phyloP scores from a whole-genome alignment of 2,888 invertebrate species.

The Campoplex nolae region DNA sequence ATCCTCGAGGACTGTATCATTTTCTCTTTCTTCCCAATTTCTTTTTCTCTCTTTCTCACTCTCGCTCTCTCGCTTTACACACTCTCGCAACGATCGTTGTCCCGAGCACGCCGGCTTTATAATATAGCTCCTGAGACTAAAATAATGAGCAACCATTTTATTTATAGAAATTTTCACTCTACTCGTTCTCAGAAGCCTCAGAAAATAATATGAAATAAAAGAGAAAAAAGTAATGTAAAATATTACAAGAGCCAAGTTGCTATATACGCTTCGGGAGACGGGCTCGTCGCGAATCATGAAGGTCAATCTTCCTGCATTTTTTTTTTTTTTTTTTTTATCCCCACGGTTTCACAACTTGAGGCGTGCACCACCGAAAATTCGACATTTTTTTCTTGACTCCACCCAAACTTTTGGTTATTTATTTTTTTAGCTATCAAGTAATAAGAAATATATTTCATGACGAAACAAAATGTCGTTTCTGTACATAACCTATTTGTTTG shows the following conservation, averaged over 20 bases:
- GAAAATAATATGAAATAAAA: conserved; percentile 31
- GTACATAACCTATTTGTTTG: conserved; percentile 5
- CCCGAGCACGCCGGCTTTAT: conserved; percentile 49
- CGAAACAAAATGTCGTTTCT: neutral
- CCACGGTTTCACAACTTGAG: conserved; percentile 23
- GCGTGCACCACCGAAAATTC: conserved; percentile 38
- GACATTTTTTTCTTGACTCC: conserved; percentile 16
- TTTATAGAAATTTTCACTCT: conserved; percentile 79
- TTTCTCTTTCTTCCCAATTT: conserved; percentile 28
- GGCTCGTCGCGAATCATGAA: conserved; percentile 48
- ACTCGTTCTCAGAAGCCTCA: conserved; percentile 62
- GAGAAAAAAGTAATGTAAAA: conserved; percentile 54
- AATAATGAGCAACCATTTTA: conserved; percentile 80
- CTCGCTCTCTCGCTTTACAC: conserved; percentile 32
- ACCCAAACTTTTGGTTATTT: conserved; percentile 80
- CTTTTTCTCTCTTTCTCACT: conserved; percentile 20
- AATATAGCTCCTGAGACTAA: conserved; percentile 69
- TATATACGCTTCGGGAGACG: conserved; percentile 1
- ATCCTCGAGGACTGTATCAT: conserved; percentile 44
- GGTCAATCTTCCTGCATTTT: conserved; percentile 60
- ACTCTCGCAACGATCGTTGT: conserved; percentile 27
- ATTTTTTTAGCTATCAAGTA: neutral
- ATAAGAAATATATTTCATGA: neutral
- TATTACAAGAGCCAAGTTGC: conserved; percentile 19
- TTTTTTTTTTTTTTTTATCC: conserved; percentile 28